Evolutionary conservation across 2,888 invertebrate species (phyloP), one percentile per base, ranked within the genome.

Genomic region (Liposcelis brunnea): DNA sequence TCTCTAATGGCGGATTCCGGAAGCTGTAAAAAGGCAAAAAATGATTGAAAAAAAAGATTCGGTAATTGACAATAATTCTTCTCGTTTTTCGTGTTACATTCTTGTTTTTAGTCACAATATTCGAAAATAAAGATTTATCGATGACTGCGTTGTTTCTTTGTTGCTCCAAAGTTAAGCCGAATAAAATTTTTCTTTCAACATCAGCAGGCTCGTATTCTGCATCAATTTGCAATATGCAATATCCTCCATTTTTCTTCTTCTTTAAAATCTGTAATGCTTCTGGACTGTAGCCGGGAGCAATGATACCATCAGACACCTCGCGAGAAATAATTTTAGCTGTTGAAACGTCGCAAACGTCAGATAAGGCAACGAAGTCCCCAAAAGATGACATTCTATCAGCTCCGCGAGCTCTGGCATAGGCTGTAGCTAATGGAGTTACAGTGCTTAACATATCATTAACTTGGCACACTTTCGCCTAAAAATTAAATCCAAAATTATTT

Each of bases 341-440:
- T 49, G 77, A 59, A 42, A 71, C 75, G 64, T 98, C 97, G 59
- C 97, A 98, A 1, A 67, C 63, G 60, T 94, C 91, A 0, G 94
- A 95, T 0, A 98, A 63, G 0, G 94, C 93, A 31, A 97, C 75
- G 63, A 97, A 97, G 66, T 98, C 98, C 0, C 98, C 97, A 64
- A 97, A 98, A 1, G 95, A 95, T 7, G 94, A 95, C 97, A 98
- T 97, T 45, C 97, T 75, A 65, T 98, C 97, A 12, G 95, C 94
- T 43, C 97, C 95, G 59, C 97, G 75, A 0, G 97, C 97, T 47
- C 95, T 72, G 0, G 94, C 95, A 65, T 97, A 97, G 1, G 97
- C 95, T 12, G 74, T 72, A 0, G 93, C 91, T 10, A 94, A 59
- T 0, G 91, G 89, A 0, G 83, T 77, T 52, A 94, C 64, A 31